A percentile compares a stretch with the other conserved stretches of the same genome.
Evolutionary conservation across 2,113 vertebrate species (phyloP).

Genomic region (Poecile atricapillus): DNA sequence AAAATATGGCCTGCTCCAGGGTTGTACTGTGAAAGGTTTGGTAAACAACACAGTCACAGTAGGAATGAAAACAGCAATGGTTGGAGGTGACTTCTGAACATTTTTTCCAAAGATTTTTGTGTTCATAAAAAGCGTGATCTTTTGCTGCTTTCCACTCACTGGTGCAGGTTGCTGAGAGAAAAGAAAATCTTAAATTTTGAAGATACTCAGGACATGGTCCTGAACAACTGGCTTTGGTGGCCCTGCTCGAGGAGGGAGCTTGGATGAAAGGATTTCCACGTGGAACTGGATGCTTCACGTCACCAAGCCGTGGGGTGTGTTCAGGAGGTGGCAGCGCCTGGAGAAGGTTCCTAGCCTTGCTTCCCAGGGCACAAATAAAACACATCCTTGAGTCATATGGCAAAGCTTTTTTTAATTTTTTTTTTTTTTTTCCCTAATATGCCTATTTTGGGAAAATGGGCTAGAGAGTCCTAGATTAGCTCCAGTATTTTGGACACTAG

Average conservation of each 20-base stretch:
- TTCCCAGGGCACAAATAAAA: slow-evolving; percentile 37
- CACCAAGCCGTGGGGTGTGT: background rate
- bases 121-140: background rate
- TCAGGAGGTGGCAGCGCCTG: background rate
- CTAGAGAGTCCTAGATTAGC: slow-evolving; percentile 63
- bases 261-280: background rate
- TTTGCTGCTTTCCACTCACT: background rate
- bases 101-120: background rate
- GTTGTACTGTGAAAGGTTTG: background rate
- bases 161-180: rapidly evolving
- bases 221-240: background rate
- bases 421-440: background rate
- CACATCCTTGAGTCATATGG: slow-evolving; percentile 21
- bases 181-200: background rate
- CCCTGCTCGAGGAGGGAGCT: background rate
- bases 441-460: slow-evolving; percentile 61
- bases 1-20: background rate
- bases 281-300: background rate
- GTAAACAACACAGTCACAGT: background rate
- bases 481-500: slow-evolving; percentile 52
- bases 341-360: background rate
- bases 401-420: background rate
- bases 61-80: background rate
- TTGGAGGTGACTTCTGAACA: background rate
- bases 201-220: background rate